Percentiles rank a stretch among this genome's conserved stretches.
These are phyloP conservation scores for Caradrina clavipalpis DNA, from an alignment of 2,888 invertebrate genomes.

Conservation along the genomic window DNA sequence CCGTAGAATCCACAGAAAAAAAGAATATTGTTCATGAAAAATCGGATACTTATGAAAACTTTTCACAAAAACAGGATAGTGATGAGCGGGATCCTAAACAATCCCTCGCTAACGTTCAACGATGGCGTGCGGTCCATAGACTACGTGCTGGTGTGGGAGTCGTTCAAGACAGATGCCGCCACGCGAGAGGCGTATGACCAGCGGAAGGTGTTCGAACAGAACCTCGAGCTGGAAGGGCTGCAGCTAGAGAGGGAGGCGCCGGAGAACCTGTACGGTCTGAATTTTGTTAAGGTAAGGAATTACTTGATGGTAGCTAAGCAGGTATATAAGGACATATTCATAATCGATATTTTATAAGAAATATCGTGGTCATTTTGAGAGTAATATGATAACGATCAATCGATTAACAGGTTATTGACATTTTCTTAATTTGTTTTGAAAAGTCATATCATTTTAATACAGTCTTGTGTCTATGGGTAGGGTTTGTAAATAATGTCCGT, in stretches of 20 bases:
- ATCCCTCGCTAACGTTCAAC: slow-evolving; percentile 92
- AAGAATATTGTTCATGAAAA: background rate
- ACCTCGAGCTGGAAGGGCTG: slow-evolving; percentile 94
- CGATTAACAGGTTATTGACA: too few species aligned
- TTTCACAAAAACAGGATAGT: slow-evolving; percentile 78
- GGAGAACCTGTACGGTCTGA: slow-evolving; percentile 92
- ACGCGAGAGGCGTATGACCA: slow-evolving; percentile 84
- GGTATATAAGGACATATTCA: too few species aligned
- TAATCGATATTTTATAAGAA: too few species aligned
- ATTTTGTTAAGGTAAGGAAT: slow-evolving; percentile 93
- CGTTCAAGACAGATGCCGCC: slow-evolving; percentile 88
- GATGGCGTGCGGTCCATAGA: slow-evolving; percentile 94
- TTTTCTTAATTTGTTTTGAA: too few species aligned
- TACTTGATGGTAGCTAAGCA: too few species aligned
- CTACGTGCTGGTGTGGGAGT: slow-evolving; percentile 95
- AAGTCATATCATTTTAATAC: too few species aligned
- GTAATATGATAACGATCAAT: too few species aligned
- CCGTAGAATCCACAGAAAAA: background rate
- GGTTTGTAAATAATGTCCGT: too few species aligned
- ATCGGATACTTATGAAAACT: background rate
- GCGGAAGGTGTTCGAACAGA: slow-evolving; percentile 93
- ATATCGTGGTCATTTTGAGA: too few species aligned
- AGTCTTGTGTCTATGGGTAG: too few species aligned
- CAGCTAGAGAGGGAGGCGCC: slow-evolving; percentile 93
- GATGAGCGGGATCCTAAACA: slow-evolving; percentile 83